A percentile compares a stretch with the other conserved stretches of the same genome.
Conservation (phyloP, 64 coral and sea anemone genomes). For the Pocillopora damicornis region DNA sequence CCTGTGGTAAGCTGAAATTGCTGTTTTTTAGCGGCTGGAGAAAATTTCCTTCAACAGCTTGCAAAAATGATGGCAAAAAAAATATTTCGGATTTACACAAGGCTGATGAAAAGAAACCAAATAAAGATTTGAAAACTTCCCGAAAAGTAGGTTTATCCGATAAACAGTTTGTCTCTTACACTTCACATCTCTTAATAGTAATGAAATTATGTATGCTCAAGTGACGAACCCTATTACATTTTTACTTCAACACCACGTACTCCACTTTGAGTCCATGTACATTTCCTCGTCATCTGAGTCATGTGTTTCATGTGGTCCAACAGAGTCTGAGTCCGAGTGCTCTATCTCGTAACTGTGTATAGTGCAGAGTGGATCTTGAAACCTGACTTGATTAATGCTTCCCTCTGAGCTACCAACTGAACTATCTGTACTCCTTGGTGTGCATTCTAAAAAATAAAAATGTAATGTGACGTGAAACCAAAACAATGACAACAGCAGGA, state of each 20-base stretch:
- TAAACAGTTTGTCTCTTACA: no score
- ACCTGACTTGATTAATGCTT: constrained; percentile 66
- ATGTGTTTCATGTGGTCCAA: background rate
- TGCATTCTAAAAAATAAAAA: background rate
- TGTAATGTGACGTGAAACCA: background rate
- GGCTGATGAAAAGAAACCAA: no score
- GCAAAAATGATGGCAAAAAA: no score
- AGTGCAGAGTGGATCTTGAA: constrained; percentile 72
- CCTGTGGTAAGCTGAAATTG: no score
- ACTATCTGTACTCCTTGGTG: constrained; percentile 35
- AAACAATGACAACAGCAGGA: background rate
- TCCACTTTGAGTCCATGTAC: constrained; percentile 47
- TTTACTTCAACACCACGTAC: constrained; percentile 54
- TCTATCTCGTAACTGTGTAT: constrained; percentile 63
- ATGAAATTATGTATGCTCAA: no score
- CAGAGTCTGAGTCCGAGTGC: constrained; percentile 45
- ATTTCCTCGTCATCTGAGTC: constrained; percentile 38
- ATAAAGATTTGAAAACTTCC: no score
- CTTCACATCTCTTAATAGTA: no score
- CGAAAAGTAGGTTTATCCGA: no score
- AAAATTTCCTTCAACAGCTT: no score
- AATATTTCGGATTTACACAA: no score
- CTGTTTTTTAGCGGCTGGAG: no score
- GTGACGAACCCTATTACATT: no score
- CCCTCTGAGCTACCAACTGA: constrained; percentile 53